A percentile compares a stretch with the other conserved stretches of the same genome.
Evolutionary conservation across 2,888 invertebrate genomes (phyloP).

Genomic region (Fabriciana adippe): DNA sequence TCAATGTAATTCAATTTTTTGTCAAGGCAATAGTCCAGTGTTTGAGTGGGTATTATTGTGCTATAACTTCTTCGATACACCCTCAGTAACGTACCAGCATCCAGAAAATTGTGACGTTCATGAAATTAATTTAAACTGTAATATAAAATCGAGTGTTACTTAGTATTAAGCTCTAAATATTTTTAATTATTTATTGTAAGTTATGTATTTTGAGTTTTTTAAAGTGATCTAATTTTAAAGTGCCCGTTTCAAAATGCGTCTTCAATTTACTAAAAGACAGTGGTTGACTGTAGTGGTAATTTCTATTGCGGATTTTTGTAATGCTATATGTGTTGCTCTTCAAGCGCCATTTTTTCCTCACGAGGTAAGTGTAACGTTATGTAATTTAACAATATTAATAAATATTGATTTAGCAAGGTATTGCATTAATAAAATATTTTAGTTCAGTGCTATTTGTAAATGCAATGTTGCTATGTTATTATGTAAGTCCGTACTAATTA

Average conservation of each 20-base stretch:
- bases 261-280: slow-evolving; percentile 87
- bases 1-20: slow-evolving; percentile 26
- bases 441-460: no score
- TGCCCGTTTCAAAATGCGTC: slow-evolving; percentile 74
- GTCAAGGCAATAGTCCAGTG: not conserved
- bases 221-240: slow-evolving; percentile 14
- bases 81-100: slow-evolving; percentile 55
- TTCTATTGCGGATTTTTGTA: slow-evolving; percentile 91
- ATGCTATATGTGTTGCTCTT: slow-evolving; percentile 91
- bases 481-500: no score
- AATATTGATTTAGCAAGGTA: no score
- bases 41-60: not conserved
- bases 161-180: no score
- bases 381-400: not conserved
- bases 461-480: no score
- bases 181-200: not conserved
- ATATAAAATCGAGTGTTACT: no score
- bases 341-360: slow-evolving; percentile 94
- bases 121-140: slow-evolving; percentile 6
- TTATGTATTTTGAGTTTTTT: slow-evolving; percentile 2
- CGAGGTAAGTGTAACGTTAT: slow-evolving; percentile 83
- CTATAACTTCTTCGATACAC: slow-evolving; percentile 30
- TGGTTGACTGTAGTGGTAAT: slow-evolving; percentile 90
- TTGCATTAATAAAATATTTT: no score
- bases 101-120: slow-evolving; percentile 44